Conservation (phyloP, 2,888 invertebrate genomes). For the Noctua pronuba region DNA sequence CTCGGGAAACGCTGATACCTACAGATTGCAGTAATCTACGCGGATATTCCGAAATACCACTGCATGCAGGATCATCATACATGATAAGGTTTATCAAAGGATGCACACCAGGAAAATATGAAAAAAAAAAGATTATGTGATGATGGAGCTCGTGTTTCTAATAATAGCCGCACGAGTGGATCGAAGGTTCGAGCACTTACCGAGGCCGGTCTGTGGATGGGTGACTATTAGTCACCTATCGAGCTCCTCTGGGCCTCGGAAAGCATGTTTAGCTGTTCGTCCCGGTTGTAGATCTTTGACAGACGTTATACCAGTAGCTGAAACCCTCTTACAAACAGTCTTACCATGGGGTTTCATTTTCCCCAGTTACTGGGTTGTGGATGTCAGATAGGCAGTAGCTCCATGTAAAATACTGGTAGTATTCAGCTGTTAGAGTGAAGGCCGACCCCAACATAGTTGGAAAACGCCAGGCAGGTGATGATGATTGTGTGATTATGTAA, state of each 20-base stretch:
- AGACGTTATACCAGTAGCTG: not conserved
- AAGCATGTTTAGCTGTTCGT: not conserved
- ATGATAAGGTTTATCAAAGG: slow-evolving; percentile 27
- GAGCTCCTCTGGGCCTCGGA: not conserved
- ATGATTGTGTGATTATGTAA: not conserved
- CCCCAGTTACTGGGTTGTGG: not conserved
- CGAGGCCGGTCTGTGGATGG: not conserved
- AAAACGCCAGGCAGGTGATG: not conserved
- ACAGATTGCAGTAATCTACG: slow-evolving; percentile 14
- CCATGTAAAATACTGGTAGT: not conserved
- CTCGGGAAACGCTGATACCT: slow-evolving; percentile 36
- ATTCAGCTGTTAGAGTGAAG: not conserved
- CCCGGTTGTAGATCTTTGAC: not conserved
- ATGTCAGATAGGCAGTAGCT: not conserved
- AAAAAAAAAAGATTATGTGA: not conserved
- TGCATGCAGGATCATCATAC: not conserved
- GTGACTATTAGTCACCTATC: not conserved
- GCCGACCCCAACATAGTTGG: not conserved
- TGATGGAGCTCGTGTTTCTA: not conserved
- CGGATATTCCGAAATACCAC: slow-evolving; percentile 35
- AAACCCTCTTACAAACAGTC: not conserved
- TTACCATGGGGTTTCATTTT: not conserved
- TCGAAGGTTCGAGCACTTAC: not conserved
- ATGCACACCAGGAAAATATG: slow-evolving; percentile 24
- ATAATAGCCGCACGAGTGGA: not conserved